phyloP scores from a whole-genome alignment of 1,140 invertebrate species.

The Zaprionus taronus region DNA sequence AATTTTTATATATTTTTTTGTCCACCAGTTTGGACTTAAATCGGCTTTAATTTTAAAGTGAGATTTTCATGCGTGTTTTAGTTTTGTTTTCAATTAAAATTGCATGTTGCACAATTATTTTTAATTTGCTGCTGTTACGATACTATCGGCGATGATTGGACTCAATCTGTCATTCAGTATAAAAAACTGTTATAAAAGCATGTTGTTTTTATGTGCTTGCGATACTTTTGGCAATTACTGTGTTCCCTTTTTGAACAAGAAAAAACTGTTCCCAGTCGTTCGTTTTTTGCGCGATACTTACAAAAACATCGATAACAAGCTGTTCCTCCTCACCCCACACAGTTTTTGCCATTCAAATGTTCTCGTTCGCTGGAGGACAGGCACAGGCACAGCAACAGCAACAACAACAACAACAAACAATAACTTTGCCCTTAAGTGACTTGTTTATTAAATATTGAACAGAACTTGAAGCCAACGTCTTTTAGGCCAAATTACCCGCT shows the following conservation, averaged over 20 bases:
- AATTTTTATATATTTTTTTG: background rate
- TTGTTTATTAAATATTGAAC: slow-evolving; percentile 11
- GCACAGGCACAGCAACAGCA: background rate
- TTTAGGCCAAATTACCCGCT: slow-evolving; percentile 4
- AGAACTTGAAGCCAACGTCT: background rate
- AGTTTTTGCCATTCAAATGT: slow-evolving; percentile 3
- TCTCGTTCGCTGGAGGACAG: background rate
- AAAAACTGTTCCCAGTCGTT: slow-evolving; percentile 2
- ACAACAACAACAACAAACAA: background rate
- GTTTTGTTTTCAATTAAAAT: background rate
- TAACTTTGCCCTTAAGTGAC: slow-evolving; percentile 1
- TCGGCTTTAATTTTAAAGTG: slow-evolving; percentile 7
- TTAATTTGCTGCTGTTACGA: background rate
- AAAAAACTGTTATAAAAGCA: background rate
- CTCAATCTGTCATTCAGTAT: background rate
- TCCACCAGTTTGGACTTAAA: background rate
- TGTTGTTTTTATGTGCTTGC: background rate
- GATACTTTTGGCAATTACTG: background rate
- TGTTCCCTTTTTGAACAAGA: background rate
- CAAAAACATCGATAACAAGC: slow-evolving; percentile 3
- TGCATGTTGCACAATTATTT: background rate
- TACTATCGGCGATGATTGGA: background rate
- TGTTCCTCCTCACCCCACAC: background rate
- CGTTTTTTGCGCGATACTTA: background rate
- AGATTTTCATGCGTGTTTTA: background rate